Evolutionary conservation across 2,797 vertebrate species (phyloP).

Genomic region (Dipus sagitta): DNA sequence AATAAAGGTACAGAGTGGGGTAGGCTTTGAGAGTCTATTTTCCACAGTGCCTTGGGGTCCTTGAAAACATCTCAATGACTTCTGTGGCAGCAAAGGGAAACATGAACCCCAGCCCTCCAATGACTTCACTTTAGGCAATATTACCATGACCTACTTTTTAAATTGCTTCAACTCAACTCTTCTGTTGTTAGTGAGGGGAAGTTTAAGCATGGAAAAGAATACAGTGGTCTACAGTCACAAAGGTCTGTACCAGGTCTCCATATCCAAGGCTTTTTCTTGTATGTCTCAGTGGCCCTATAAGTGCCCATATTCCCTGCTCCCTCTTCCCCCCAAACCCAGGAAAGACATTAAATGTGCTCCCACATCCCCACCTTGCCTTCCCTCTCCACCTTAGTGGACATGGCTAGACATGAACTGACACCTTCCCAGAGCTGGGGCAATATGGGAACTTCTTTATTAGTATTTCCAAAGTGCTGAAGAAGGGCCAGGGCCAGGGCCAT

Average conservation of each 20-base stretch:
- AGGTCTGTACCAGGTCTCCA: background rate
- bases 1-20: no score
- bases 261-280: background rate
- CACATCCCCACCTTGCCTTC: rapidly evolving
- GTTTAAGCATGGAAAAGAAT: background rate
- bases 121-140: background rate
- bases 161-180: background rate
- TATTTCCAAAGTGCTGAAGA: background rate
- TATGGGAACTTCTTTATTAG: conserved; percentile 68
- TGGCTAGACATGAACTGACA: conserved; percentile 13
- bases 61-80: background rate
- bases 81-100: background rate
- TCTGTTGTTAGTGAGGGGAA: background rate
- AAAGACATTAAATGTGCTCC: background rate
- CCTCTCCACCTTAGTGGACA: background rate
- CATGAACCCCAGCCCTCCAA: background rate
- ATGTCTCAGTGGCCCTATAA: background rate
- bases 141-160: background rate
- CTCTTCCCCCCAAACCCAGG: background rate
- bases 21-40: background rate
- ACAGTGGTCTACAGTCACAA: background rate
- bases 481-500: background rate
- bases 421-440: background rate
- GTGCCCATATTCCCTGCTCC: background rate
- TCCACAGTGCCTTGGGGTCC: background rate